Conservation (phyloP, 2,113 vertebrate genomes). For the Trichomycterus rosablanca region DNA sequence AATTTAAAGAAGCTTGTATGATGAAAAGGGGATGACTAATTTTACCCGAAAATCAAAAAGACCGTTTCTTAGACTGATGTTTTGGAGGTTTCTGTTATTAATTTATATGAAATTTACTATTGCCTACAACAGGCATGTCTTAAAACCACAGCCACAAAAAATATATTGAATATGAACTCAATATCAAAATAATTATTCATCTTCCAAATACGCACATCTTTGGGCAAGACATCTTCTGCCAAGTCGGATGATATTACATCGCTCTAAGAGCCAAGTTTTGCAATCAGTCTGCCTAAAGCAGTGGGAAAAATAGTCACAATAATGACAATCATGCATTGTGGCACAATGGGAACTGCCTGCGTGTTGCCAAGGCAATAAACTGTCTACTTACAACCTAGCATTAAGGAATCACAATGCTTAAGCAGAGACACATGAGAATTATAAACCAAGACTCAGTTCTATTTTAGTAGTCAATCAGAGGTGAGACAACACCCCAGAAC, state of each 20-base stretch:
- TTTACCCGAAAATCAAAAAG: not conserved
- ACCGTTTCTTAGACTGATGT: not conserved
- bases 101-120: not conserved
- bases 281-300: slow-evolving; percentile 48
- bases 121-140: not conserved
- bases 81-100: not conserved
- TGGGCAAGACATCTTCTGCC: slow-evolving; percentile 44
- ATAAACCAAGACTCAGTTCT: slow-evolving; percentile 53
- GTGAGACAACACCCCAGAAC: slow-evolving; percentile 20
- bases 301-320: slow-evolving; percentile 40
- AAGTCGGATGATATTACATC: slow-evolving; percentile 59
- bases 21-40: not conserved
- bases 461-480: slow-evolving; percentile 46
- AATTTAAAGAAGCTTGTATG: too few relatives aligned
- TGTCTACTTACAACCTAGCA: slow-evolving; percentile 53
- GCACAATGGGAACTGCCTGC: slow-evolving; percentile 56
- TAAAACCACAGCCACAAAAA: too few relatives aligned
- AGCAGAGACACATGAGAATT: slow-evolving; percentile 59
- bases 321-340: slow-evolving; percentile 64
- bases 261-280: slow-evolving; percentile 48
- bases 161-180: too few relatives aligned
- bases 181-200: not conserved
- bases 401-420: slow-evolving; percentile 46
- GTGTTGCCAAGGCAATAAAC: slow-evolving; percentile 57
- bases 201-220: slow-evolving; percentile 5